Conservation (phyloP, 2,888 invertebrate genomes). For the Drosophila mayaguana region DNA sequence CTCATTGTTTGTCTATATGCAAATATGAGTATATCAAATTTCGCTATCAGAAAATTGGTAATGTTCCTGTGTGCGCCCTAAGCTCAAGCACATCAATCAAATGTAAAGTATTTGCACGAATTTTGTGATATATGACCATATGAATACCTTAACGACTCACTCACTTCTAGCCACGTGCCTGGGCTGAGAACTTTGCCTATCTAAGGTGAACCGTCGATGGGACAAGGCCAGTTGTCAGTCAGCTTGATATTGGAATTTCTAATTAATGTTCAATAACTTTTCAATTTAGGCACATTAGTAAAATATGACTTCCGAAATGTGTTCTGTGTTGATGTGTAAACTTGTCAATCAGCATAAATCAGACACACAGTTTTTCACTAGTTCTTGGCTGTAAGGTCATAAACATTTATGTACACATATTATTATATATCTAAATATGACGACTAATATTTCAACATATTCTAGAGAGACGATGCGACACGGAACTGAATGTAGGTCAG, state of each 20-base stretch:
- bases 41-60: slow-evolving; percentile 2
- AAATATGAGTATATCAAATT: slow-evolving; percentile 25
- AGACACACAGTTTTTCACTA: slow-evolving; percentile 19
- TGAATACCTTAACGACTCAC: slow-evolving; percentile 39
- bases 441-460: slow-evolving; percentile 45
- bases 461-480: slow-evolving; percentile 38
- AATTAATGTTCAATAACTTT: slow-evolving; percentile 72
- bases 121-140: slow-evolving; percentile 34
- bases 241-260: slow-evolving; percentile 62
- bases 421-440: slow-evolving; percentile 36
- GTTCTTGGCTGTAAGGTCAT: slow-evolving; percentile 59
- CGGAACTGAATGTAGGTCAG: slow-evolving; percentile 70
- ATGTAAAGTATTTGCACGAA: slow-evolving; percentile 17
- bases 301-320: slow-evolving; percentile 36
- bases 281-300: slow-evolving; percentile 50
- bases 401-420: slow-evolving; percentile 16
- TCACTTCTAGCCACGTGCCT: slow-evolving; percentile 47
- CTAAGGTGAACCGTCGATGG: slow-evolving; percentile 56
- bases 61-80: background rate
- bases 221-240: slow-evolving; percentile 63
- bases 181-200: slow-evolving; percentile 44
- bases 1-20: slow-evolving; percentile 38
- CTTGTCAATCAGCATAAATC: slow-evolving; percentile 58
- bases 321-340: slow-evolving; percentile 52
- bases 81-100: slow-evolving; percentile 53